These are phyloP conservation scores for Aphaenogaster ashmeadi DNA, from an alignment of 1,140 invertebrate genomes.

Conservation along the genomic window DNA sequence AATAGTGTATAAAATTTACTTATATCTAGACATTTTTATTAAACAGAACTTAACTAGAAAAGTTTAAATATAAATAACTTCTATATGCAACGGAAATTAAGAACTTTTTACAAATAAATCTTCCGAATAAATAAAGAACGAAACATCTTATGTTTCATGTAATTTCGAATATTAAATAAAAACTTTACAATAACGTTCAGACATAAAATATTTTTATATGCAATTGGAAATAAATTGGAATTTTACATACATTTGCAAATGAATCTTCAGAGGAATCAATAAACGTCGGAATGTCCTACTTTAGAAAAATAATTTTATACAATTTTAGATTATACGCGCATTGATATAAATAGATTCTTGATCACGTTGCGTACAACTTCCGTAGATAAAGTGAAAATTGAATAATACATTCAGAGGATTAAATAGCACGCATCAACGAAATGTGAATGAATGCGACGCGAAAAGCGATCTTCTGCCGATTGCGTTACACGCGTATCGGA, in stretches of 20 bases:
- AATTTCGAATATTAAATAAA: neutral
- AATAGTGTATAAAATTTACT: neutral
- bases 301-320: neutral
- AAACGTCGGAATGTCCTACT: neutral
- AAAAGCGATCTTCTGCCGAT: constrained; percentile 40
- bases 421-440: constrained; percentile 32
- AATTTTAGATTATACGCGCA: no score
- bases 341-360: constrained; percentile 14
- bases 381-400: constrained; percentile 8
- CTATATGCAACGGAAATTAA: neutral
- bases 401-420: neutral
- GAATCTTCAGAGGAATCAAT: neutral
- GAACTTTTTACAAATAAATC: neutral
- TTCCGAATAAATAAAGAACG: neutral
- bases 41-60: neutral
- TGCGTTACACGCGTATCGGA: constrained; percentile 62
- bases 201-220: neutral
- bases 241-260: neutral
- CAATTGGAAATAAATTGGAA: neutral
- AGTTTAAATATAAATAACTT: neutral
- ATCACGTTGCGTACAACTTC: neutral
- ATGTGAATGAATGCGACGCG: constrained; percentile 11
- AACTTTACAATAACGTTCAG: neutral
- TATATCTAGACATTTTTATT: neutral
- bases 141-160: neutral